Evolutionary conservation across 2,113 vertebrate species (phyloP).

Genomic region (cat (Felis catus)): F.catus_Fca126_mat1.0 CM031424.1:36145001-36145500

Average conservation of each 20-base stretch:
- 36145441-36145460: background rate
- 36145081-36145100: background rate
- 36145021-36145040: accelerated
- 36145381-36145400: background rate
- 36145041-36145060: background rate
- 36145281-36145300: background rate
- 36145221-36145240: background rate
- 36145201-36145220: background rate
- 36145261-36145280: background rate
- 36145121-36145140: background rate
- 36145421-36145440: background rate
- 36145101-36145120: background rate
- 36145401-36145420: background rate
- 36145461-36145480: background rate
- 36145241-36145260: background rate
- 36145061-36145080: background rate
- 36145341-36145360: background rate
- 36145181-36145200: background rate
- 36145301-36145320: background rate
- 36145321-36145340: background rate
- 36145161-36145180: background rate
- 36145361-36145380: background rate
- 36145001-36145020: background rate
- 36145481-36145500: background rate
- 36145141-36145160: background rate